A percentile compares a stretch with the other conserved stretches of the same genome.
These are phyloP conservation scores for Eristalis arbustorum DNA, from an alignment of 2,888 invertebrate genomes.

Conservation along the genomic window DNA sequence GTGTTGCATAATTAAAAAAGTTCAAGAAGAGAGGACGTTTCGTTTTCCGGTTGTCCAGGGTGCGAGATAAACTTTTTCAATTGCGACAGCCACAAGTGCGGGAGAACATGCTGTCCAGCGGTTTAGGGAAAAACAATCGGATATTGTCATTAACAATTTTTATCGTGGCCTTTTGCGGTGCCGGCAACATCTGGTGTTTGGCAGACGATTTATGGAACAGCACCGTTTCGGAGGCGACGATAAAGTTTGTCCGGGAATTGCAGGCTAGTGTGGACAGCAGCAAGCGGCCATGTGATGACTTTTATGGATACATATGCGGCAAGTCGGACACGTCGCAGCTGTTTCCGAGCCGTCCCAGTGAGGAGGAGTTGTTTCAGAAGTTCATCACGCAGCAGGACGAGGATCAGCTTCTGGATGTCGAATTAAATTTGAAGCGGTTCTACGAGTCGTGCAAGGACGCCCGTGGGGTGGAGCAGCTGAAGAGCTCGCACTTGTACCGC, in stretches of 20 bases:
- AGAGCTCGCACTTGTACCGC: constrained; percentile 74
- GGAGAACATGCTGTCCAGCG: constrained; percentile 41
- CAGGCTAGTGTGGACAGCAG: constrained; percentile 74
- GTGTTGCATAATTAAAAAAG: constrained; percentile 60
- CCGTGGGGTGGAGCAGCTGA: constrained; percentile 74
- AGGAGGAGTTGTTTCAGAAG: constrained; percentile 74
- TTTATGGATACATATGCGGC: constrained; percentile 76
- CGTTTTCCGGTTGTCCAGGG: not conserved
- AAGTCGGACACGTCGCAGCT: constrained; percentile 71
- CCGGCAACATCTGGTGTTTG: not conserved
- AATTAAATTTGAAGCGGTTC: constrained; percentile 76
- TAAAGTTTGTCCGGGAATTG: constrained; percentile 74
- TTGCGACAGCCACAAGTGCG: constrained; percentile 38
- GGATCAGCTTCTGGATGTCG: constrained; percentile 75
- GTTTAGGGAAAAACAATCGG: constrained; percentile 28
- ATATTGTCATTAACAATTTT: constrained; percentile 53
- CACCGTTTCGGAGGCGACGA: constrained; percentile 73
- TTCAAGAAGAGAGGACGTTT: constrained; percentile 16
- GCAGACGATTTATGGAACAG: constrained; percentile 46
- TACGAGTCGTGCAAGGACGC: constrained; percentile 75
- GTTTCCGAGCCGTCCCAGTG: constrained; percentile 72
- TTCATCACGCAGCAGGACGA: constrained; percentile 73
- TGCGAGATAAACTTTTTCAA: constrained; percentile 37
- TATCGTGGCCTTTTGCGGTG: constrained; percentile 37
- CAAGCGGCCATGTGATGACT: constrained; percentile 76